Evolutionary conservation across 2,888 invertebrate species (phyloP).

Genomic region (Amblyjoppa proteus): DNA sequence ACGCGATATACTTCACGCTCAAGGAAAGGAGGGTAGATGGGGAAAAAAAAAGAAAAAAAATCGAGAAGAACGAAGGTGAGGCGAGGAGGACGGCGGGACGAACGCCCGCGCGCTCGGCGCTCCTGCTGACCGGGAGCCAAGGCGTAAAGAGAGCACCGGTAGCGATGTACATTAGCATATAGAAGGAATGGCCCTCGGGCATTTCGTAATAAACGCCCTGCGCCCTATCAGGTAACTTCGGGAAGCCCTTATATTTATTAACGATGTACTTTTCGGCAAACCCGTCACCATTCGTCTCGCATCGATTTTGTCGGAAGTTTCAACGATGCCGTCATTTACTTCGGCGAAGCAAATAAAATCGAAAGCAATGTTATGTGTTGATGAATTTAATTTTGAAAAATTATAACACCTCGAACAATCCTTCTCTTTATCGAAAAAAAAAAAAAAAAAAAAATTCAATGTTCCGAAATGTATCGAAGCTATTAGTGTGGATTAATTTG

Average conservation of each 20-base stretch:
- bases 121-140: constrained; percentile 64
- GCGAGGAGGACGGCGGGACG: constrained; percentile 35
- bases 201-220: constrained; percentile 70
- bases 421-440: background rate
- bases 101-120: constrained; percentile 58
- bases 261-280: constrained; percentile 78
- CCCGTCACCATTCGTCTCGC: constrained; percentile 73
- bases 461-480: background rate
- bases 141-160: constrained; percentile 79
- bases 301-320: constrained; percentile 72
- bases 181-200: constrained; percentile 81
- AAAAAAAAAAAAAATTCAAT: background rate
- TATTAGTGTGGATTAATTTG: background rate
- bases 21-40: constrained; percentile 15
- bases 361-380: background rate
- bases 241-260: constrained; percentile 79
- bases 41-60: constrained; percentile 45
- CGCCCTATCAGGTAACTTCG: constrained; percentile 72
- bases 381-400: background rate
- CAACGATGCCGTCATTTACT: constrained; percentile 48
- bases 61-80: constrained; percentile 21
- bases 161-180: constrained; percentile 83
- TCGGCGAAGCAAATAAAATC: background rate
- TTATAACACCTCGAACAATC: background rate
- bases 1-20: constrained; percentile 43